Base-by-base conservation (phyloP, 2,797 vertebrate genomes). In the Nyctalus aviator region DNA sequence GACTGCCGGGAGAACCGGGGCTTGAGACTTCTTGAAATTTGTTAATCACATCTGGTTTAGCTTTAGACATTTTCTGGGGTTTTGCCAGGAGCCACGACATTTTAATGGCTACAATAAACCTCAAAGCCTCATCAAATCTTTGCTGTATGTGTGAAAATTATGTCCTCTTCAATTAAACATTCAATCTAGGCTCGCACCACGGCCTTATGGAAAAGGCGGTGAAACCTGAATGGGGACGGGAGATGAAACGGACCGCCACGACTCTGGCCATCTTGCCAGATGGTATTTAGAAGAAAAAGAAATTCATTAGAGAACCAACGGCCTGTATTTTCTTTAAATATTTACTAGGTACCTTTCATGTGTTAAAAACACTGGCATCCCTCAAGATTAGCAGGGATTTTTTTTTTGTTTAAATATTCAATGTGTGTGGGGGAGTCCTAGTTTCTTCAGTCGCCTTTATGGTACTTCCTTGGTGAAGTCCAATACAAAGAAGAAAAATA, bases 41-140 rank as follows among this genome's bases (percentile, higher is more conserved):
- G 96, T 97, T 98, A 97, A 97, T 98, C 97, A 98, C 98, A 98
- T 98, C 98, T 98, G 98, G 98, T 98, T 98, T 97, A 98, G 97
- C 96, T 98, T 98, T 98, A 98, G 97, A 97, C 96, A 98, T 98
- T 98, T 98, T 98, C 98, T 98, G 97, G 97, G 98, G 97, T 97
- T 98, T 98, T 98, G 98, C 98, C 98, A 98, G 98, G 97, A 98
- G 98, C 98, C 97, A 98, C 94, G 97, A 97, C 98, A 97, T 97
- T 98, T 98, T 98, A 98, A 98, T 98, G 97, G 96, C 98, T 97
- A 97, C 97, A 98, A 98, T 98, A 98, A 98, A 98, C 98, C 98
- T 98, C 98, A 98, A 98, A 98, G 98, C 98, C 97, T 98, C 98
- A 98, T 98, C 98, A 98, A 98, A 98, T 98, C 98, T 98, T 98